Conservation (phyloP, 1,140 invertebrate species). For the Heterodera schachtii region DNA sequence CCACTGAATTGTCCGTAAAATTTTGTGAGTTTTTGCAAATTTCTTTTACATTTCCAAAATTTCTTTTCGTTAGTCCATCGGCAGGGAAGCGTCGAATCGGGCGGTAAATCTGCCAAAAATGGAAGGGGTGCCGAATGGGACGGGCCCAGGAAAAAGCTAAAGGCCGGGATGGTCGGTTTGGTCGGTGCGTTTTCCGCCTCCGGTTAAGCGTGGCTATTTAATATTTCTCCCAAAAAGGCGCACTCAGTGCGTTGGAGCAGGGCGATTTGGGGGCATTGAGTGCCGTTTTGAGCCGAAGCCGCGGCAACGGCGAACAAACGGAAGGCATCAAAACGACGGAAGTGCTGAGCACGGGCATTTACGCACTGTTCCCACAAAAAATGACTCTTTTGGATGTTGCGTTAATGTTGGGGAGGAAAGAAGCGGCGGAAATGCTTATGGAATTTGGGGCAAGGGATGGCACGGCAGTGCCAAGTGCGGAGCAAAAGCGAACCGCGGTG, state of each 20-base stretch:
- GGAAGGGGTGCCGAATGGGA: neutral
- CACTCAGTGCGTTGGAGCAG: conserved; percentile 44
- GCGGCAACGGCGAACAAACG: neutral
- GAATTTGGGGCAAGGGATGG: conserved; percentile 44
- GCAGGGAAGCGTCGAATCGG: conserved; percentile 45
- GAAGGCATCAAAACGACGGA: conserved; percentile 30
- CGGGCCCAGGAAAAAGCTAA: conserved; percentile 36
- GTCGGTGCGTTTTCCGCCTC: conserved; percentile 27
- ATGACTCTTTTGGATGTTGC: conserved; percentile 44
- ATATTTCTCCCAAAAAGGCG: conserved; percentile 27
- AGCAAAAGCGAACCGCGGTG: conserved; percentile 21
- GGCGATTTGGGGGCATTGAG: conserved; percentile 41
- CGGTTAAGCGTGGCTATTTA: too few relatives aligned
- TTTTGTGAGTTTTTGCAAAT: conserved; percentile 1
- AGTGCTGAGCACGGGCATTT: conserved; percentile 26
- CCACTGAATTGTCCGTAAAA: neutral
- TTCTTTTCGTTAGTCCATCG: conserved; percentile 41
- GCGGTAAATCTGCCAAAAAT: conserved; percentile 26
- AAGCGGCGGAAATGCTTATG: conserved; percentile 37
- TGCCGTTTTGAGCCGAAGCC: conserved; percentile 26
- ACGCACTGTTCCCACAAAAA: conserved; percentile 37
- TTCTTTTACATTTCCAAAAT: neutral
- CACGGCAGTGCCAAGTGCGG: conserved; percentile 17
- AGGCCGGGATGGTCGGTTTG: conserved; percentile 44
- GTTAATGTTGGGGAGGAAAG: conserved; percentile 35